Conservation (phyloP, 2,888 invertebrate species). For the Actias luna region DNA sequence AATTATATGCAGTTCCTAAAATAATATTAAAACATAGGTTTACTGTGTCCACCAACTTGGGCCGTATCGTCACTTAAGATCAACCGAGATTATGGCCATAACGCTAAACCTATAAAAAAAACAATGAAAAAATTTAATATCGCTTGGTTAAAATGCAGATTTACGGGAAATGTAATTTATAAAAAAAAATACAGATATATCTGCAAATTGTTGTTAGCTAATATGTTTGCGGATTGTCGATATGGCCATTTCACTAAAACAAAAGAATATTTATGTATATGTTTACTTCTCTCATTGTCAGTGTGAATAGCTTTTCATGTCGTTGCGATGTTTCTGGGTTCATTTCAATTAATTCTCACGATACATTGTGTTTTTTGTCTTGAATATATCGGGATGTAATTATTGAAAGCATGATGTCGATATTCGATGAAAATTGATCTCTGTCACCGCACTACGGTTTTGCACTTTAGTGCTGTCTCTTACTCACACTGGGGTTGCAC, state of each 20-base stretch:
- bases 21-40: no score
- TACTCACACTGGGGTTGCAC: conserved; percentile 9
- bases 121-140: no score
- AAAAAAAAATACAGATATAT: no score
- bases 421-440: conserved; percentile 19
- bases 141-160: no score
- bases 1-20: neutral
- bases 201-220: neutral
- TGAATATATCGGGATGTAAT: conserved; percentile 5
- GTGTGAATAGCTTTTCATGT: conserved; percentile 14
- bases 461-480: conserved; percentile 15
- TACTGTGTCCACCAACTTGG: no score
- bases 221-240: conserved; percentile 25
- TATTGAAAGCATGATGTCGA: conserved; percentile 23
- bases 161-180: no score
- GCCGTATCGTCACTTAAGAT: no score
- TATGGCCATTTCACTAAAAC: conserved; percentile 25
- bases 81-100: no score
- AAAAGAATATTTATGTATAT: conserved; percentile 1
- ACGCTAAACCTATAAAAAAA: no score
- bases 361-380: conserved; percentile 1
- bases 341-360: conserved; percentile 20
- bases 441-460: conserved; percentile 25
- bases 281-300: conserved; percentile 2
- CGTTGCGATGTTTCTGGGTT: conserved; percentile 27